A percentile compares a stretch with the other conserved stretches of the same genome.
Conservation (phyloP, 2,113 vertebrate species). For the Promerops cafer region DNA sequence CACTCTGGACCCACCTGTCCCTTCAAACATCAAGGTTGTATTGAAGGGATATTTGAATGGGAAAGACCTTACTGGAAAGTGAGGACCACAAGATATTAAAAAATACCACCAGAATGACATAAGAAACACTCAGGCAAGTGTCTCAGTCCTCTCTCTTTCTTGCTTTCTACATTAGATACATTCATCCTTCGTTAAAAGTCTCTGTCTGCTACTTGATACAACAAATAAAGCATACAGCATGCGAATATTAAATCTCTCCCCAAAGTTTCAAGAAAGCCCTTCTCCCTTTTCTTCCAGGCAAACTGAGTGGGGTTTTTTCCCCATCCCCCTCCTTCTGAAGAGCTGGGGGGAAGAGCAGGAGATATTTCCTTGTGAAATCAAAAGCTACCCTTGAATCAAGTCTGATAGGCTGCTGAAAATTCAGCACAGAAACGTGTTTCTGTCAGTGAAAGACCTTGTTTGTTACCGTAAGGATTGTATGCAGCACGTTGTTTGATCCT, state of each 20-base stretch:
- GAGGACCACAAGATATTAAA: not conserved
- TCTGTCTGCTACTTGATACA: not conserved
- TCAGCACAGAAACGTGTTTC: not conserved
- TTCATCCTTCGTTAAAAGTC: not conserved
- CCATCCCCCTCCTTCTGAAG: not conserved
- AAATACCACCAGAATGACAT: not conserved
- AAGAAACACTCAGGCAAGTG: not conserved
- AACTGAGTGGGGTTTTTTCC: not conserved
- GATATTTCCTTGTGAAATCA: constrained; percentile 18
- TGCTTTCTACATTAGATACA: not conserved
- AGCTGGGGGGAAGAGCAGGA: not conserved
- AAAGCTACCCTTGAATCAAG: constrained; percentile 9
- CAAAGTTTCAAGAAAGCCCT: not conserved
- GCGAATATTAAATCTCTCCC: not conserved
- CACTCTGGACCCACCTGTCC: not conserved
- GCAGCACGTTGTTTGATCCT: constrained; percentile 26
- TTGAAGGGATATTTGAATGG: not conserved
- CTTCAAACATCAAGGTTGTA: not conserved
- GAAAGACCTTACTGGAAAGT: not conserved
- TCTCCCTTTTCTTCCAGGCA: not conserved
- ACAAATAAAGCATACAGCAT: not conserved
- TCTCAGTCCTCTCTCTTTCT: not conserved
- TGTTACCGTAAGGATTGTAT: constrained; percentile 32
- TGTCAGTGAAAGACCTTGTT: constrained; percentile 54
- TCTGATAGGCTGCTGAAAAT: constrained; percentile 19